Evolutionary conservation across 2,888 invertebrate species (phyloP), one percentile per base, ranked within the genome.

Genomic region (Andrena bucephala): DNA sequence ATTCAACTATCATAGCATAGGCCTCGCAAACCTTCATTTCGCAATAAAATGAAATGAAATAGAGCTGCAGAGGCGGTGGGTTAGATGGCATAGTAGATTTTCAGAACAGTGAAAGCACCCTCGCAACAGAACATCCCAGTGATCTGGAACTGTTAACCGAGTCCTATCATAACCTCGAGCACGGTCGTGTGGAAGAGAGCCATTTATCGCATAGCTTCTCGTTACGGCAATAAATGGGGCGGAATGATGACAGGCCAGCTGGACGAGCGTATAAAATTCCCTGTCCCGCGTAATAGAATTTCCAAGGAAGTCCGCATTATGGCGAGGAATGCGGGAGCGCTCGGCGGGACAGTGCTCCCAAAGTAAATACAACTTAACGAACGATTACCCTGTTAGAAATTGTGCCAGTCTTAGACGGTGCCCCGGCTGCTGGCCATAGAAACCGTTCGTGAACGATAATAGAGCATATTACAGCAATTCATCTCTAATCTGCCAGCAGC

Each of bases 401-500:
- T 79, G 81, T 81, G 81, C 79, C 81, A 79, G 48, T 50, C 48
- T 79, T 42, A 50, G 63, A 67, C 52, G 13, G 48, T 48, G 36
- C 50, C 31, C 59, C 4, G 68, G 3, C 29, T 4, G 13, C 42
- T 13, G 36, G n/a, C 62, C 81, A 72, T 81, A 72, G 80, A 62
- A 62, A 79, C 59, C 67, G 68, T 75, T 48, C 74, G 75, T 20
- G 78, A 7, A 29, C 68, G 67, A 66, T 81, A 80, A 81, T 81
- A 27, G 73, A 66, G 85, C 79, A 74, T 72, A 86, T 86, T 85
- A 84, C 74, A 60, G 86, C 86, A 84, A 85, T 85, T 85, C 86
- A 52, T 81, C 85, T 84, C 86, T 84, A 74, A 79, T 83, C 75
- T 71, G 77, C 84, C 76, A 79, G 77, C 85, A 77, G 85, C 83